A percentile compares a stretch with the other conserved stretches of the same genome.
Evolutionary conservation across 2,888 invertebrate genomes (phyloP).

Genomic region (Perizoma affinitatum): DNA sequence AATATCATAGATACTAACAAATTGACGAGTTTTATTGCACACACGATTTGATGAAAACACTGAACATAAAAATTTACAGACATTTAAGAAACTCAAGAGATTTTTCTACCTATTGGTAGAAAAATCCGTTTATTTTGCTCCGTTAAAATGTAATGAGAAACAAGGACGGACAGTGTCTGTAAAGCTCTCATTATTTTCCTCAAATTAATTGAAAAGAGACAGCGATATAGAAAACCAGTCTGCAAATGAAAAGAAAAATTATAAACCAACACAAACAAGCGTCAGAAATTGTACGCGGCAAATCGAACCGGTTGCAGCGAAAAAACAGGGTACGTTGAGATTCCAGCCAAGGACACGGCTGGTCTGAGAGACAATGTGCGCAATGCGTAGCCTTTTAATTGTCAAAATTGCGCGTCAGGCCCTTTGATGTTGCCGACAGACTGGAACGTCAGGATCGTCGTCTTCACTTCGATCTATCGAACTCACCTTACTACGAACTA

Average conservation of each 20-base stretch:
- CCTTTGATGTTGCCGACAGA: slow-evolving; percentile 69
- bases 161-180: slow-evolving; percentile 22
- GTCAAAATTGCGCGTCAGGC: slow-evolving; percentile 72
- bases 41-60: slow-evolving; percentile 64
- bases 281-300: slow-evolving; percentile 48
- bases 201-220: slow-evolving; percentile 41
- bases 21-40: slow-evolving; percentile 56
- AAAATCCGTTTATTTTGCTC: slow-evolving; percentile 31
- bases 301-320: slow-evolving; percentile 69
- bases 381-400: slow-evolving; percentile 79
- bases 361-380: slow-evolving; percentile 62
- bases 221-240: slow-evolving; percentile 43
- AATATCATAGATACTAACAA: slow-evolving; percentile 56
- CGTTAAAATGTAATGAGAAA: slow-evolving; percentile 29
- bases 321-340: slow-evolving; percentile 62
- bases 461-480: slow-evolving; percentile 33
- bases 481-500: slow-evolving; percentile 28
- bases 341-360: slow-evolving; percentile 77
- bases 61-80: slow-evolving; percentile 55
- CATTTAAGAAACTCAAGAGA: slow-evolving; percentile 33
- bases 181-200: slow-evolving; percentile 21
- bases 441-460: slow-evolving; percentile 29
- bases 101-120: slow-evolving; percentile 40
- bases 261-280: slow-evolving; percentile 37
- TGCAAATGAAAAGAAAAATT: slow-evolving; percentile 37